phyloP scores from a whole-genome alignment of 1,140 invertebrate genomes.

The Drosophila truncata region DNA sequence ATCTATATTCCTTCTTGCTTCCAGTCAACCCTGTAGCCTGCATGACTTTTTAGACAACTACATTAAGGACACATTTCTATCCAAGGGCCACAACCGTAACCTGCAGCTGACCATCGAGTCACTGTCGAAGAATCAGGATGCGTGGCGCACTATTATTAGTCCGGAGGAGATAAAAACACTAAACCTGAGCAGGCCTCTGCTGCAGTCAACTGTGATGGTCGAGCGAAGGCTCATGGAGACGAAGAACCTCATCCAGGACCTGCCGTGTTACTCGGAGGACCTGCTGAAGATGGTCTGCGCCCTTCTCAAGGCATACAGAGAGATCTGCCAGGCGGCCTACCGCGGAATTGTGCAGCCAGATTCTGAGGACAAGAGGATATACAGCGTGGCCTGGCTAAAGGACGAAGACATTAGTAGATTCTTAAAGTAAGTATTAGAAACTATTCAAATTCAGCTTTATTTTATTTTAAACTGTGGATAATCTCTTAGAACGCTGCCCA shows the following conservation, averaged over 20 bases:
- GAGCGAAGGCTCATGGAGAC: constrained; percentile 90
- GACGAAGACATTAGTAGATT: constrained; percentile 97
- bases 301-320: constrained; percentile 89
- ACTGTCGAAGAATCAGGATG: constrained; percentile 91
- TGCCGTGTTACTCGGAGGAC: constrained; percentile 87
- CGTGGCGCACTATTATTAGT: constrained; percentile 90
- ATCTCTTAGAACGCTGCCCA: constrained; percentile 90
- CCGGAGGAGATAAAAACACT: constrained; percentile 89
- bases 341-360: constrained; percentile 92
- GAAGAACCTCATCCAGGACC: constrained; percentile 89
- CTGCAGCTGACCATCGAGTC: constrained; percentile 88
- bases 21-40: constrained; percentile 87
- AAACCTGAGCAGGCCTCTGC: constrained; percentile 88
- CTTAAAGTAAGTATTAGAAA: constrained; percentile 88
- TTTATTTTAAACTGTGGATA: neutral
- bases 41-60: constrained; percentile 92
- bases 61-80: constrained; percentile 90
- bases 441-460: neutral
- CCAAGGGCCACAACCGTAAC: constrained; percentile 87
- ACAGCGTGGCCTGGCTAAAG: constrained; percentile 96
- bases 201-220: constrained; percentile 89
- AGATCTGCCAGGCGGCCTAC: constrained; percentile 92
- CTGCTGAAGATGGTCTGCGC: constrained; percentile 84
- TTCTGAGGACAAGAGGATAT: constrained; percentile 91
- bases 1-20: neutral